These are phyloP conservation scores for Bombus impatiens DNA, from an alignment of 1,140 invertebrate species.

Conservation along the genomic window DNA sequence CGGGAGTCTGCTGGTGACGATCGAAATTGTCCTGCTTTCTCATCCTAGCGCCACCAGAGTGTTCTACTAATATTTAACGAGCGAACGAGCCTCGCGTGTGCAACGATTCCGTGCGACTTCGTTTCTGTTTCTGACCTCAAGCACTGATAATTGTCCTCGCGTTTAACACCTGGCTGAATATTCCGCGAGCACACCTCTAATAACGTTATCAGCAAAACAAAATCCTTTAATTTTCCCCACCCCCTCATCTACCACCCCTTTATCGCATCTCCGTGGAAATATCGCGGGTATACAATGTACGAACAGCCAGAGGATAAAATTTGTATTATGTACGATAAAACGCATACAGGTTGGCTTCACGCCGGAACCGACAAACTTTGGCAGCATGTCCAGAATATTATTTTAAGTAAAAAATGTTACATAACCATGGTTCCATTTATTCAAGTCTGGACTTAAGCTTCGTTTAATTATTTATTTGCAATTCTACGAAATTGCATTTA, in stretches of 20 bases:
- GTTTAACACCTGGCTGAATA: neutral
- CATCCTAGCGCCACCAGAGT: neutral
- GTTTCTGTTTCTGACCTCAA: conserved; percentile 38
- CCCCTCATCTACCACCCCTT: too few species aligned
- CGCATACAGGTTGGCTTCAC: neutral
- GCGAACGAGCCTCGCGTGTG: conserved; percentile 13
- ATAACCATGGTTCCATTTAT: too few species aligned
- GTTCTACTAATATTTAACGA: conserved; percentile 63
- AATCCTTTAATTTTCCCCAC: neutral
- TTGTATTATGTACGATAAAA: neutral
- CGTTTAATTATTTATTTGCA: neutral
- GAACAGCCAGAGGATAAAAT: neutral
- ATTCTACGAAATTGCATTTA: neutral
- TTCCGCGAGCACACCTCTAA: neutral
- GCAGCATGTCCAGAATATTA: neutral
- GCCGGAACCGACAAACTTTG: too few species aligned
- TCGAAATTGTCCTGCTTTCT: conserved; percentile 52
- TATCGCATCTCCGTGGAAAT: neutral
- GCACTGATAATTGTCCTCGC: conserved; percentile 39
- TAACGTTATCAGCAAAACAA: neutral
- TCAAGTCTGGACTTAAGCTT: too few species aligned
- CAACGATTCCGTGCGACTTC: conserved; percentile 17
- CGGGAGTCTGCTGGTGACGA: neutral
- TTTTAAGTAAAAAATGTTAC: neutral
- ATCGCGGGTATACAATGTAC: neutral